These are phyloP conservation scores for Busseola fusca DNA, from an alignment of 2,888 invertebrate species.

Conservation along the genomic window DNA sequence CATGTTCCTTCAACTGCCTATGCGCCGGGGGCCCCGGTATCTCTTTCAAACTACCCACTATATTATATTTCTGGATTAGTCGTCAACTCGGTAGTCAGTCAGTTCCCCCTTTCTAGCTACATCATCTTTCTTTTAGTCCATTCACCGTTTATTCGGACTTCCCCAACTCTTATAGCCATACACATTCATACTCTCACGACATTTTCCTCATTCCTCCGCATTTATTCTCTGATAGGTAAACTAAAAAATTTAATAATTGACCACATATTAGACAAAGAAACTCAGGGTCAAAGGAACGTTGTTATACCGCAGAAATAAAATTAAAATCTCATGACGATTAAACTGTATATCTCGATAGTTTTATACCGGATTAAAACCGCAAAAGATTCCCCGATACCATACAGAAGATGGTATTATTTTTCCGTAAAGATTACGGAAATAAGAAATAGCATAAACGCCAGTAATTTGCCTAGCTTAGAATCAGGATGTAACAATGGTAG, in stretches of 20 bases:
- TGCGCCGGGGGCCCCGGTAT: no score
- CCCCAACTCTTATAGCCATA: background rate
- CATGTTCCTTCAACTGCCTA: no score
- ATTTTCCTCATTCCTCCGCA: background rate
- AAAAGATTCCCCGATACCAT: constrained; percentile 11
- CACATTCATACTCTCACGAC: background rate
- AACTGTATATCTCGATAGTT: background rate
- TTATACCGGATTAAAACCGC: constrained; percentile 19
- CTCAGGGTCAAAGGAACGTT: constrained; percentile 23
- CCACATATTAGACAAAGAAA: constrained; percentile 19
- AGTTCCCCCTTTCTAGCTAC: background rate
- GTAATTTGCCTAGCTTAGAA: constrained; percentile 46
- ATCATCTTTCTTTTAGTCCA: background rate
- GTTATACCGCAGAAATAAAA: background rate
- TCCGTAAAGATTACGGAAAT: constrained; percentile 42
- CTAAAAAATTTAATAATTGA: background rate
- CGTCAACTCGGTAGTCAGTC: background rate
- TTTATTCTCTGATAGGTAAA: background rate
- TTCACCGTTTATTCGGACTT: background rate
- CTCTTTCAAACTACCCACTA: no score
- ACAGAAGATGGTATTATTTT: constrained; percentile 23
- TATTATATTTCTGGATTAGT: background rate
- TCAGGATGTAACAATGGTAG: constrained; percentile 52
- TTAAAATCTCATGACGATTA: constrained; percentile 6
- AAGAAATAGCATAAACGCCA: constrained; percentile 41